Percentiles rank a stretch among this genome's conserved stretches.
Conservation (phyloP, 2,888 invertebrate genomes). For the Metopia argyrocephala region DNA sequence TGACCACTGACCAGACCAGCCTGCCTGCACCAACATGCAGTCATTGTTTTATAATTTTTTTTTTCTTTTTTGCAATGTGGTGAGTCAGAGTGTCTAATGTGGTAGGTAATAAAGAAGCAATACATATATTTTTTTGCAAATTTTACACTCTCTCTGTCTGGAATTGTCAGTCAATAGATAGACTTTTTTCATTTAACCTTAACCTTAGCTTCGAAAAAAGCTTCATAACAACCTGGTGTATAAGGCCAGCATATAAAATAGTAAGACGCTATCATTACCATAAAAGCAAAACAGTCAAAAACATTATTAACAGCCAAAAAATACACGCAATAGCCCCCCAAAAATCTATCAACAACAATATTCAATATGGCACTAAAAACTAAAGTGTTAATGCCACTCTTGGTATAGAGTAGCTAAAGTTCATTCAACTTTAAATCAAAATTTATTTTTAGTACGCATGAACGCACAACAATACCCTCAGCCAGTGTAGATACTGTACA, state of each 20-base stretch:
- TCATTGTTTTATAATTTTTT: too few species aligned
- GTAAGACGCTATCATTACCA: slow-evolving; percentile 23
- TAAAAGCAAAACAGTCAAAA: slow-evolving; percentile 46
- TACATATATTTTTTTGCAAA: too few species aligned
- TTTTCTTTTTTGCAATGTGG: too few species aligned
- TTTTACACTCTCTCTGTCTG: not conserved
- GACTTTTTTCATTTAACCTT: slow-evolving; percentile 69
- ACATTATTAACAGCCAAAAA: slow-evolving; percentile 46
- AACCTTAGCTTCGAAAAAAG: slow-evolving; percentile 78
- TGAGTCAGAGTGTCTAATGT: too few species aligned
- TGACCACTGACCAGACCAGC: slow-evolving; percentile 5
- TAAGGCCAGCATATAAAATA: slow-evolving; percentile 72
- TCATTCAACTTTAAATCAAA: slow-evolving; percentile 12
- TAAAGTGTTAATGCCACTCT: slow-evolving; percentile 29
- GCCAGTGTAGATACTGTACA: not conserved
- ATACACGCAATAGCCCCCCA: slow-evolving; percentile 22
- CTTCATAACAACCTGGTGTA: slow-evolving; percentile 76
- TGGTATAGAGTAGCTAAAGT: not conserved
- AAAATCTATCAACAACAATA: slow-evolving; percentile 8
- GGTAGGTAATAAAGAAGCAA: too few species aligned
- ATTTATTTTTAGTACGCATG: slow-evolving; percentile 10
- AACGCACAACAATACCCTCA: not conserved
- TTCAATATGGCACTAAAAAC: not conserved
- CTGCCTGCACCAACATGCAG: too few species aligned
- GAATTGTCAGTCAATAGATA: too few species aligned